Conservation (phyloP, 2,888 invertebrate genomes). For the Blastobasis lacticolella region DNA sequence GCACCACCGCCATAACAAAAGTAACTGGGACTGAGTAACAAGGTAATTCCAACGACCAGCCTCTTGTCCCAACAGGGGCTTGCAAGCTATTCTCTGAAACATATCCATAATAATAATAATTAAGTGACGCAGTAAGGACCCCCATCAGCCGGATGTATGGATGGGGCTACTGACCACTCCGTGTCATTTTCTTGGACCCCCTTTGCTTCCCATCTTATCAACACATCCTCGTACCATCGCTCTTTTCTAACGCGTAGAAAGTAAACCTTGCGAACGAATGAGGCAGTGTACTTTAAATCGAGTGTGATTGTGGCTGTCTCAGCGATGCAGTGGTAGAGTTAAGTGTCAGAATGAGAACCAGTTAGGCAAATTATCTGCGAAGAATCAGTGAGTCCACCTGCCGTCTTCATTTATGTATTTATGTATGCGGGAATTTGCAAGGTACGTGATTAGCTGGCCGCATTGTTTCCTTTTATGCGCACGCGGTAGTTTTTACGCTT, state of each 20-base stretch:
- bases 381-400: constrained; percentile 65
- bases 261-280: not conserved
- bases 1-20: too few species aligned
- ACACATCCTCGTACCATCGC: too few species aligned
- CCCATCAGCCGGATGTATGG: constrained; percentile 47
- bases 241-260: too few species aligned
- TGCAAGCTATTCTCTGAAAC: constrained; percentile 39
- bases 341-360: constrained; percentile 56
- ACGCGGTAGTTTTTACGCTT: constrained; percentile 3
- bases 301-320: constrained; percentile 10
- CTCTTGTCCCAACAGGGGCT: constrained; percentile 21
- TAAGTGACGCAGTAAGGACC: constrained; percentile 49
- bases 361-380: constrained; percentile 67
- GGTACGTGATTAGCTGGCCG: constrained; percentile 8
- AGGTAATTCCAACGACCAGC: constrained; percentile 4
- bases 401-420: constrained; percentile 44
- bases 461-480: constrained; percentile 7
- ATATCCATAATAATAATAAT: constrained; percentile 60
- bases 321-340: constrained; percentile 19
- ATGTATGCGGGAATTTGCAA: constrained; percentile 11
- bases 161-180: constrained; percentile 42
- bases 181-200: constrained; percentile 25
- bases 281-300: constrained; percentile 19
- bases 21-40: too few species aligned
- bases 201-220: not conserved